Evolutionary conservation across 2,888 invertebrate genomes (phyloP).

Genomic region (Hyposoter dolosus): DNA sequence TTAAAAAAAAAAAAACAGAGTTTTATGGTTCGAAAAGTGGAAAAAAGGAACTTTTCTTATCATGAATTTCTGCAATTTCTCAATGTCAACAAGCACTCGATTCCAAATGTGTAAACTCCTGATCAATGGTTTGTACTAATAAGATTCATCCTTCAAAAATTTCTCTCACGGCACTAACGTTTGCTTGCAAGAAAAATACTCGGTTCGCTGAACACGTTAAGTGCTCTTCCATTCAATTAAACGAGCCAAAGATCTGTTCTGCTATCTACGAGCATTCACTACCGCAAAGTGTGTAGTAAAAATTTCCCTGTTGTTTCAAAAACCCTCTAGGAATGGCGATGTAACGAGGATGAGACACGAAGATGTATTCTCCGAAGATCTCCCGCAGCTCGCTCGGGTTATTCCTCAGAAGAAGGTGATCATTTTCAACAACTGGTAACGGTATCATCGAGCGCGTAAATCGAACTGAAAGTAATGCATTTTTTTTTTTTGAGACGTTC

Average conservation of each 20-base stretch:
- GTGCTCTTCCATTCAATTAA: slow-evolving; percentile 35
- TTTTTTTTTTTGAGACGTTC: background rate
- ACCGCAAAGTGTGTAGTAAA: background rate
- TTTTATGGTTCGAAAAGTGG: background rate
- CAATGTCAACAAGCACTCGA: background rate
- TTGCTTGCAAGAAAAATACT: slow-evolving; percentile 12
- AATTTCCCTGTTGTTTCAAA: slow-evolving; percentile 4
- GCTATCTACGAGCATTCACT: slow-evolving; percentile 1
- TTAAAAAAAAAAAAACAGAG: background rate
- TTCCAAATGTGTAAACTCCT: background rate
- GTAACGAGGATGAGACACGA: slow-evolving; percentile 6
- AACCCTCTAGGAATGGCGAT: background rate
- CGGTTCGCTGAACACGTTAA: slow-evolving; percentile 35
- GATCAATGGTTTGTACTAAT: background rate
- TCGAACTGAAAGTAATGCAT: background rate
- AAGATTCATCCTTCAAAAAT: background rate
- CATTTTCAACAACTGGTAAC: background rate
- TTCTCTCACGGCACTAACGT: background rate
- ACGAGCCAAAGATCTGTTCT: slow-evolving; percentile 43
- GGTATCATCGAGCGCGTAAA: background rate
- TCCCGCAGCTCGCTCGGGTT: background rate
- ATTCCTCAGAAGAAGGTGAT: background rate
- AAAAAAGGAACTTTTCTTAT: background rate
- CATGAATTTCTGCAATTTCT: background rate
- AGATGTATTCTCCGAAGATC: slow-evolving; percentile 1